Base-by-base conservation (phyloP, 2,113 vertebrate species). In the Cricetomys ansorgei region DNA sequence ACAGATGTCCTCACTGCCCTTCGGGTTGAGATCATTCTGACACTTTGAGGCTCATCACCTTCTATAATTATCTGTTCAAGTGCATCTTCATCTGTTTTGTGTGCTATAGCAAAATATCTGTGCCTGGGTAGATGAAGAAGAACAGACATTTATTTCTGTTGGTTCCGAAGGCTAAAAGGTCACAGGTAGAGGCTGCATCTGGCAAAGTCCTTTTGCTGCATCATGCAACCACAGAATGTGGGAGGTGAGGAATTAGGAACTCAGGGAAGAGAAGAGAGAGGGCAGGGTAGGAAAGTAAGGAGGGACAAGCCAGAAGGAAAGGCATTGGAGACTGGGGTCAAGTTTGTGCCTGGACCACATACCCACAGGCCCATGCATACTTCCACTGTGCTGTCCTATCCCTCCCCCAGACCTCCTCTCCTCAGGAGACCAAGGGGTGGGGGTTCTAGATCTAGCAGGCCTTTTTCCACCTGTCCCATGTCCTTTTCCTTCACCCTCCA, bases 1-100 rank as follows among this genome's bases (percentile, higher is more conserved):
- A 0, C 9, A 43, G 27, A 40, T 4, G 29, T 11, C 10, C 31
- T 31, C 2, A 7, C 37, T 17, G 21, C 7, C 7, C 19, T 50
- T 17, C 31, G 31, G 37, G 7, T 64, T 2, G 29, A 55, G 31
- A 37, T 34, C 64, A 17, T 8, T n/a, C 21, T 1, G 12, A 16
- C 29, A 3, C 19, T 40, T 3, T n/a, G 81, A 31, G n/a, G 55
- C 12, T 45, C 17, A n/a, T 13, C 4, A 7, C 50, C 72, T 70
- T 62, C 64, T 69, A 45, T 29, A 62, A 40, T 59, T 65, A 48
- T 50, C 53, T 67, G 13, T 29, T 43, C 87, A 67, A 37, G 2
- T 1, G 11, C 62, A 16, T 70, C 48, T 57, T 31, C n/a, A 55
- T 70, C 13, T 57, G 40, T 45, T 70, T 70, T 15, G 7, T 81